Base-by-base conservation (phyloP, 2,797 vertebrate genomes). In the Myotis myotis region DNA sequence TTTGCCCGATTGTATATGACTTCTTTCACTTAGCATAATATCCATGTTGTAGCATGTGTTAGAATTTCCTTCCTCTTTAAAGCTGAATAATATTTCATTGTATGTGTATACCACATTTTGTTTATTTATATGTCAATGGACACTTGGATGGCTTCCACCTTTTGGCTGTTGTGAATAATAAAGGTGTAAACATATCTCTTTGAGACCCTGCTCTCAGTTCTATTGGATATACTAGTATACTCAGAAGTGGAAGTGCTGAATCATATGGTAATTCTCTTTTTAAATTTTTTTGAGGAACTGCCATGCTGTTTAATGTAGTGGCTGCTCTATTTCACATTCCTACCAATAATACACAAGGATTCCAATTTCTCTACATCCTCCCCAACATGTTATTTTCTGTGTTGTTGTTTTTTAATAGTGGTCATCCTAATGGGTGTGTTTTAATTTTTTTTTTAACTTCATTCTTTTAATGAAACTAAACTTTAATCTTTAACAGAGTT, bases 391-490 rank as follows among this genome's bases (percentile, higher is more conserved):
- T 94, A 72, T 87, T 83, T 92, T 84, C 3, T 88, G 28, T 30
- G 47, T 22, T 53, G 17, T 82, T 47, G 17, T 91, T 81, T 75
- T 80, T 70, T 78, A 13, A 62, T 88, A 68, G 19, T 87, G 88
- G 79, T 49, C 71, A 83, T 93, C 38, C 51, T 89, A 84, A 75
- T 44, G 15, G n/a, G 47, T 90, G 2, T 95, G 19, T 78, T 85
- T 86, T 28, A 51, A 30, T 84, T 74, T 72, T 64, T 55, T 55
- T 66, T 66, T 33, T 8, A 33, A 51, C 17, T 92, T 87, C 38
- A 72, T 72, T 89, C 84, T 91, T 96, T 87, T 89, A 72, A 84
- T 93, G 62, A 94, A 87, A 53, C 66, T 93, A 62, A 96, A 44
- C 72, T 94, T 90, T 71, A 91, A 94, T 64, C 36, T 87, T 95